Evolutionary conservation across 1,140 invertebrate species (phyloP).

Genomic region (Drosophila tropicalis): DNA sequence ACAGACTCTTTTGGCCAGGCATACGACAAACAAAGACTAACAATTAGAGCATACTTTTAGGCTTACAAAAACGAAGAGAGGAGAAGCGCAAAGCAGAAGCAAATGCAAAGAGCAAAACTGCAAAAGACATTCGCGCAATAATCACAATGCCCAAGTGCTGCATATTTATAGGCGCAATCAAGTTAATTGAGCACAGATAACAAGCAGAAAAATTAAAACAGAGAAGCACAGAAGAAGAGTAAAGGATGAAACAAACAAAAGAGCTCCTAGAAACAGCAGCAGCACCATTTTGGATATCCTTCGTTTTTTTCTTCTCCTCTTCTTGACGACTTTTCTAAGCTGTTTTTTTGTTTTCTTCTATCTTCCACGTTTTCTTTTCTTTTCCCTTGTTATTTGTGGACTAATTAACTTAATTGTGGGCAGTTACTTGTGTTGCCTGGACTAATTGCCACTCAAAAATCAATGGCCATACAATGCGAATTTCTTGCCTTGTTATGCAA

Average conservation of each 20-base stretch:
- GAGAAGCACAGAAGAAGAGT: conserved; percentile 23
- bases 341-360: not conserved
- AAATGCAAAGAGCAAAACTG: conserved; percentile 14
- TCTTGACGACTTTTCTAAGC: not conserved
- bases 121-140: conserved; percentile 63
- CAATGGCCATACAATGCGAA: conserved; percentile 44
- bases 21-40: conserved; percentile 57
- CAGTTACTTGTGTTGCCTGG: conserved; percentile 41
- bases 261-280: not conserved
- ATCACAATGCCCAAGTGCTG: conserved; percentile 71
- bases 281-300: not conserved
- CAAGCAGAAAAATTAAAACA: conserved; percentile 11
- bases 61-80: conserved; percentile 17
- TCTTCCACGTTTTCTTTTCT: conserved; percentile 6
- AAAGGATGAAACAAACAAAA: conserved; percentile 5
- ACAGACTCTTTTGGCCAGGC: conserved; percentile 14
- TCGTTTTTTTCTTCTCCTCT: conserved; percentile 3
- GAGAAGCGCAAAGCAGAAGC: conserved; percentile 27
- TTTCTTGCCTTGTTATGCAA: conserved; percentile 6
- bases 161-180: conserved; percentile 83
- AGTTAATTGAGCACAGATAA: conserved; percentile 71
- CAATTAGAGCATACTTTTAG: conserved; percentile 73
- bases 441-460: conserved; percentile 72
- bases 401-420: conserved; percentile 78
- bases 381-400: conserved; percentile 3